Conservation (phyloP, 2,888 invertebrate species). For the Parnassius apollo region DNA sequence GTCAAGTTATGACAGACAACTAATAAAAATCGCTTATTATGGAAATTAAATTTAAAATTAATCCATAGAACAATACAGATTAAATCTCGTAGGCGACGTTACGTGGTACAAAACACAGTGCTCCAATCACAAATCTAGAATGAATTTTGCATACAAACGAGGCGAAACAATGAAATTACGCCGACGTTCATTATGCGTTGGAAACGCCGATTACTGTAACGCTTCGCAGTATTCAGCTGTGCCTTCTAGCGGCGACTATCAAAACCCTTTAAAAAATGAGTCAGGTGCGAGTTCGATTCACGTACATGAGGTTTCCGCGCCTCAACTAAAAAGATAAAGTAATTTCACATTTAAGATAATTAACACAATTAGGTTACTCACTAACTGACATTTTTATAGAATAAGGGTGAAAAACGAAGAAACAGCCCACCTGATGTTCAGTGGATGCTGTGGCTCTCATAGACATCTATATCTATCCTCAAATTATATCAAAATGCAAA, state of each 20-base stretch:
- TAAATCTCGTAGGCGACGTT: slow-evolving; percentile 16
- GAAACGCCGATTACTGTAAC: slow-evolving; percentile 37
- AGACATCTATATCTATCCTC: too few relatives aligned
- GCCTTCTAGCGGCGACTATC: slow-evolving; percentile 19
- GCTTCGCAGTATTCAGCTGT: slow-evolving; percentile 22
- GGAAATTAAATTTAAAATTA: too few relatives aligned
- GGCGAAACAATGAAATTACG: slow-evolving; percentile 53
- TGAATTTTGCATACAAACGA: slow-evolving; percentile 53
- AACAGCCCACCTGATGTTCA: too few relatives aligned
- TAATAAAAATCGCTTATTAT: too few relatives aligned
- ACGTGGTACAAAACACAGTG: slow-evolving; percentile 29
- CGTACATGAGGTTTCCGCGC: background rate
- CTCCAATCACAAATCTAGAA: slow-evolving; percentile 47
- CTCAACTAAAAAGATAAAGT: background rate
- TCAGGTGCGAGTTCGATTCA: slow-evolving; percentile 3
- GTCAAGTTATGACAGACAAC: too few relatives aligned
- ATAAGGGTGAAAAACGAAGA: too few relatives aligned
- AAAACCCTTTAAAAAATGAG: slow-evolving; percentile 11
- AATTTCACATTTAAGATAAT: background rate
- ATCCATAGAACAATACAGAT: too few relatives aligned
- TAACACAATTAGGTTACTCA: too few relatives aligned
- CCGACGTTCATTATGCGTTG: slow-evolving; percentile 45
- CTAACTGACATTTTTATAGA: too few relatives aligned
- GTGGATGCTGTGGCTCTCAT: too few relatives aligned
- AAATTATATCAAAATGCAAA: too few relatives aligned